phyloP scores from a whole-genome alignment of 1,140 invertebrate genomes.

The Ganaspis sp. region DNA sequence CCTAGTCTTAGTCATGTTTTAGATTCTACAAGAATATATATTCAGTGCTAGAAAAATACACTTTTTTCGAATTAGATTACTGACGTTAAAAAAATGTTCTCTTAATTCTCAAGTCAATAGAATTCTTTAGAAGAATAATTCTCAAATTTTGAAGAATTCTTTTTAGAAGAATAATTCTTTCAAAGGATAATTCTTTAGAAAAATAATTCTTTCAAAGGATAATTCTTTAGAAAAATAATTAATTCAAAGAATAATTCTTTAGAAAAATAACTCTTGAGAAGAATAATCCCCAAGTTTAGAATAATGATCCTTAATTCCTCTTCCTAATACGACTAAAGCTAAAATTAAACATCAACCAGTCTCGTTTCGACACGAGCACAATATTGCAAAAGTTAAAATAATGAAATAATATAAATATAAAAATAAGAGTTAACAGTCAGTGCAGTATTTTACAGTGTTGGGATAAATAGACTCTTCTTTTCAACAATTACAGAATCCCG shows the following conservation, averaged over 20 bases:
- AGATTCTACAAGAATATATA: background rate
- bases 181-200: too few relatives aligned
- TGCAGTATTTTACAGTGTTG: slow-evolving; percentile 11
- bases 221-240: too few relatives aligned
- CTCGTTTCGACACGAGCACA: background rate
- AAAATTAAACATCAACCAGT: background rate
- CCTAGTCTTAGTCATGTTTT: background rate
- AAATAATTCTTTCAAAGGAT: too few relatives aligned
- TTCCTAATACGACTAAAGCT: too few relatives aligned
- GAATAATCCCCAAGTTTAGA: too few relatives aligned
- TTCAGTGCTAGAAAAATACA: slow-evolving; percentile 3
- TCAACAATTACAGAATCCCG: background rate
- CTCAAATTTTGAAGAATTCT: background rate
- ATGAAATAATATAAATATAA: background rate
- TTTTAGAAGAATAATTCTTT: too few relatives aligned
- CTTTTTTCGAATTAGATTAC: background rate
- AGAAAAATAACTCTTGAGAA: too few relatives aligned
- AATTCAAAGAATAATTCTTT: too few relatives aligned
- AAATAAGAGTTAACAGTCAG: background rate
- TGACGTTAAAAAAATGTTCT: background rate
- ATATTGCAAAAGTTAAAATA: background rate
- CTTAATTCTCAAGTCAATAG: background rate
- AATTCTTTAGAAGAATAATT: too few relatives aligned
- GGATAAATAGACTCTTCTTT: background rate
- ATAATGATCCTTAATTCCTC: too few relatives aligned